Conservation (phyloP, 64 coral and sea anemone genomes). For the Platygyra sinensis region DNA sequence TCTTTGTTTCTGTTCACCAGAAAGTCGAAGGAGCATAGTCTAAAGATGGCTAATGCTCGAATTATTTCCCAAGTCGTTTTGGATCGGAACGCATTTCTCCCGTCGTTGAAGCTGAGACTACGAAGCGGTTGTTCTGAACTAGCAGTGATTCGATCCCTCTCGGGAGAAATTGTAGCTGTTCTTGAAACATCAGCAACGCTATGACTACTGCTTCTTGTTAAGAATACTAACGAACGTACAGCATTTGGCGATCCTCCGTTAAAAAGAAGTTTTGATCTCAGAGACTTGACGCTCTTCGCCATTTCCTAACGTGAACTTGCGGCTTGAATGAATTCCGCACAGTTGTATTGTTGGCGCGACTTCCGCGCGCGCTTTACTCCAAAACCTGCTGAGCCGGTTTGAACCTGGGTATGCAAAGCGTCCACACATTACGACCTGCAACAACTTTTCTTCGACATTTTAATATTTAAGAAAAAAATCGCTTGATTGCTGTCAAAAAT, state of each 20-base stretch:
- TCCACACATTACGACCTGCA: not conserved
- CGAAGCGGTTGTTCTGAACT: not conserved
- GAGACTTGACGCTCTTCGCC: not conserved
- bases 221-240: not conserved
- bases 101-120: slow-evolving; percentile 66
- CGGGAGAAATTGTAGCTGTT: not conserved
- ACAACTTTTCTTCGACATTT: not conserved
- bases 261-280: slow-evolving; percentile 18
- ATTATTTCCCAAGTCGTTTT: slow-evolving; percentile 93
- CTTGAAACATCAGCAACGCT: slow-evolving; percentile 20
- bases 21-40: slow-evolving; percentile 81
- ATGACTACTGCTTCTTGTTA: slow-evolving; percentile 5
- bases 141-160: not conserved
- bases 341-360: not conserved
- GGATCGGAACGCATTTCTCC: slow-evolving; percentile 67
- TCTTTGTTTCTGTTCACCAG: slow-evolving; percentile 89
- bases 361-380: not conserved
- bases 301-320: not conserved
- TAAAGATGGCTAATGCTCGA: slow-evolving; percentile 89
- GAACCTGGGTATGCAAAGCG: not conserved
- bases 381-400: slow-evolving; percentile 26
- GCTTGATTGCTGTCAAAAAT: too few species aligned
- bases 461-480: too few species aligned
- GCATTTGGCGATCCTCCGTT: not conserved
- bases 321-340: not conserved